Base-by-base conservation (phyloP, 2,888 invertebrate genomes). In the Ectemnius continuus region DNA sequence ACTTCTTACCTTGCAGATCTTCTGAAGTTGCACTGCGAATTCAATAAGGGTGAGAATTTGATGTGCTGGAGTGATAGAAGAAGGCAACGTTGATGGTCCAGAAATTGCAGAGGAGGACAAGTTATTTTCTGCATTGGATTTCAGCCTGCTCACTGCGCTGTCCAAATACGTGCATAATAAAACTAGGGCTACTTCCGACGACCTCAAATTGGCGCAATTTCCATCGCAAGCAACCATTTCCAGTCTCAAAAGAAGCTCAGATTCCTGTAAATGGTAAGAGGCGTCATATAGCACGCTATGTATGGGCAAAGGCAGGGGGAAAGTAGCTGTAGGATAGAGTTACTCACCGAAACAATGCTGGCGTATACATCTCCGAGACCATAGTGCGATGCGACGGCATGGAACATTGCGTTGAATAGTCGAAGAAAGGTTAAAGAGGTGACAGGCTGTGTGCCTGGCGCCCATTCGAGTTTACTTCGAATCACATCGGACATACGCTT, bases 401-500 rank as follows among this genome's bases (percentile, higher is more conserved):
- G 91, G 83, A 95, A 93, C 86, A 96, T 92, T 36, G 92, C 91
- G 66, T 94, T 92, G 89, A 95, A 93, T 81, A 96, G 92, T 16
- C 94, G 93, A 85, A 96, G 92, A 92, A 95, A 96, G 88, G 94
- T 93, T 76, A 94, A 92, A 64, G 95, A 92, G 0, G 94, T 95
- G 74, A 94, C 91, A 3, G 93, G 93, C 64, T 92, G 91, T 65
- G 93, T 92, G 68, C 92, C 93, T 79, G 92, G 92, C 76, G 92
- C 92, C 76, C 94, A 93, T 80, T 94, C 94, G 84, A 97, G 92
- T 92, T 97, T 97, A 91, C 94, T 94, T 20, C 93, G 93, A 85
- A 98, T 94, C 73, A 97, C 95, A 73, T 94, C 93, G 69, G 97
- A 95, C 97, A 98, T 98, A 81, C 98, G 95, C 23, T 94, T 92